A percentile compares a stretch with the other conserved stretches of the same genome.
Evolutionary conservation across 2,888 invertebrate species (phyloP).

Genomic region (Mesoligia furuncula): DNA sequence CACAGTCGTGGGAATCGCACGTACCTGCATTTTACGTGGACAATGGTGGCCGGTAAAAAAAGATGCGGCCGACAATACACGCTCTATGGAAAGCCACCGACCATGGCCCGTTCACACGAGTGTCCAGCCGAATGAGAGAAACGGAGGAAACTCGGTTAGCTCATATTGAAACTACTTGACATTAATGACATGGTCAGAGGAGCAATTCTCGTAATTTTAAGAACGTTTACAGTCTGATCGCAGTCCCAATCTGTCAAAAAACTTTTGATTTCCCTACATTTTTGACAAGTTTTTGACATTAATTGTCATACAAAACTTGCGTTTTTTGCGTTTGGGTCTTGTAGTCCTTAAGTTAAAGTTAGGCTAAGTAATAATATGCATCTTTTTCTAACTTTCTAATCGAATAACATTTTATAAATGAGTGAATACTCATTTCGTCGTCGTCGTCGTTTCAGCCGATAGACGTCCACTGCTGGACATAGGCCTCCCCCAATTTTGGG

Average conservation of each 20-base stretch:
- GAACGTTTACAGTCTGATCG: too few relatives aligned
- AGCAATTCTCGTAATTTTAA: too few relatives aligned
- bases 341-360: neutral
- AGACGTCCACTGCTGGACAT: too few relatives aligned
- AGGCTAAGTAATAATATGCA: neutral
- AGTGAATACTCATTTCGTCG: too few relatives aligned
- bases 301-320: too few relatives aligned
- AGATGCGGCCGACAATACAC: constrained; percentile 80
- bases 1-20: constrained; percentile 80
- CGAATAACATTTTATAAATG: neutral
- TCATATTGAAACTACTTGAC: constrained; percentile 54
- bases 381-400: neutral
- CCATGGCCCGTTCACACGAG: constrained; percentile 78
- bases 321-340: too few relatives aligned
- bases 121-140: constrained; percentile 53
- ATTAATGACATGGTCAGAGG: neutral
- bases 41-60: constrained; percentile 83
- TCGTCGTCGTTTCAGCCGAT: too few relatives aligned
- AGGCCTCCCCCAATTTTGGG: too few relatives aligned
- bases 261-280: too few relatives aligned
- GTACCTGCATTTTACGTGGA: constrained; percentile 72
- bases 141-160: constrained; percentile 53
- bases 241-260: too few relatives aligned
- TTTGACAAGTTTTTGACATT: too few relatives aligned
- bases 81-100: constrained; percentile 80